Evolutionary conservation across 2,888 invertebrate species (phyloP), one percentile per base, ranked within the genome.

Genomic region (Hipparchia sbordonii): DNA sequence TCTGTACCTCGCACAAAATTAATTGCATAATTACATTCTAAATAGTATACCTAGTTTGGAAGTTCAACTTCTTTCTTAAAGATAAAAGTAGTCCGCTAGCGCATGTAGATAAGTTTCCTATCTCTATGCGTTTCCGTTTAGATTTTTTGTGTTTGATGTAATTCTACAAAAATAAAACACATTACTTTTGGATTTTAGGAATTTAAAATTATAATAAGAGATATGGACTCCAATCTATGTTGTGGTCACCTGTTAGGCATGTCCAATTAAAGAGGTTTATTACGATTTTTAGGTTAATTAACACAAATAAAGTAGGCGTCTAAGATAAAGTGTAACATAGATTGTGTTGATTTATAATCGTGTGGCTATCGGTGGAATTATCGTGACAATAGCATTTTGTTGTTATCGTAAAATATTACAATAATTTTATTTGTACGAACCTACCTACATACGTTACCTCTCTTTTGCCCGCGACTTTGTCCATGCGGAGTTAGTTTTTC

Each of bases 51-150:
- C 23, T 23, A 46, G 63, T 23, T 10, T 63, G 12, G 65, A 5
- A 61, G 59, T 46, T 65, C 33, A 56, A 51, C 65, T 51, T 33
- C 48, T 13, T 39, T 63, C n/a, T 39, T 59, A 45, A 51, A 65
- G 65, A 65, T 65, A 71, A 4, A 59, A 59, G 1, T 33, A 2
- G 9, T 33, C 39, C 46, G 56, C 65, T 23, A 46, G 46, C 23
- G 23, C 23, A 23, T 23, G 23, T 23, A 23, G 23, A 23, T 56
- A n/a, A 46, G 5, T 65, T 59, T 48, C 57, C 59, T 72, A 74
- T 74, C 74, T 74, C 48, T 73, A 67, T 13, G 1, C 33, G 54
- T 70, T 73, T 74, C 73, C 73, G 74, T 68, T 72, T 69, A 45
- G 56, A 23, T 23, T 23, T 23, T 23, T 23, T 23, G 23, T 23